Evolutionary conservation across 2,888 invertebrate species (phyloP), one percentile per base, ranked within the genome.

Genomic region (Craniophora ligustri): DNA sequence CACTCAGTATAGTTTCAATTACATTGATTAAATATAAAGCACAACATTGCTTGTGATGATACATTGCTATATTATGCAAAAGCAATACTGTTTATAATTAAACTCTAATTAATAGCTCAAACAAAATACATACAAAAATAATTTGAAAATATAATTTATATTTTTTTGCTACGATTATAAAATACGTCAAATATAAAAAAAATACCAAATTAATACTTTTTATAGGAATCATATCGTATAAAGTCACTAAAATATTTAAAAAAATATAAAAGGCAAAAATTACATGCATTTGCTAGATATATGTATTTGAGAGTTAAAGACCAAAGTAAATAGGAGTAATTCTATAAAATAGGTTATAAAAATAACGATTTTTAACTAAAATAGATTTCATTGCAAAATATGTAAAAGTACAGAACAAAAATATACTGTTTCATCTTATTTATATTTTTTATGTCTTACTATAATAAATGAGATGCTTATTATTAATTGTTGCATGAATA

Each of bases 121-220:
- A 53, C 45, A 56, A 47, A 60, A 39, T 45, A 39, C 32, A 49
- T 49, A 42, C 7, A 55, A 63, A 62, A 64, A 55, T 57, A 56
- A 65, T 65, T 47, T 42, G 32, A 46, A 34, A 42, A 36, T 31
- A 51, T 51, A 57, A 23, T 57, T 23, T 54, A 34, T 59, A 45
- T 44, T 19, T 40, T 56, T 49, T 19, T 32, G 36, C 42, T 45
- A 64, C 19, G 8, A 23, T 44, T 40, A 47, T 28, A 34, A 32
- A 13, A 14, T 13, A n/a, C 8, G 48, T 51, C 34, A 56, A 51
- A 31, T 34, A 16, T 53, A 49, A 49, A 48, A 57, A 61, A 26
- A 13, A 47, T 48, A 38, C 56, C 58, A 57, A 65, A 61, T 40
- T 72, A 74, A 74, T 76, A 75, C 76, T 76, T 71, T 63, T 55